phyloP scores from a whole-genome alignment of 2,888 invertebrate genomes.

The Cataglyphis albicans region DNA sequence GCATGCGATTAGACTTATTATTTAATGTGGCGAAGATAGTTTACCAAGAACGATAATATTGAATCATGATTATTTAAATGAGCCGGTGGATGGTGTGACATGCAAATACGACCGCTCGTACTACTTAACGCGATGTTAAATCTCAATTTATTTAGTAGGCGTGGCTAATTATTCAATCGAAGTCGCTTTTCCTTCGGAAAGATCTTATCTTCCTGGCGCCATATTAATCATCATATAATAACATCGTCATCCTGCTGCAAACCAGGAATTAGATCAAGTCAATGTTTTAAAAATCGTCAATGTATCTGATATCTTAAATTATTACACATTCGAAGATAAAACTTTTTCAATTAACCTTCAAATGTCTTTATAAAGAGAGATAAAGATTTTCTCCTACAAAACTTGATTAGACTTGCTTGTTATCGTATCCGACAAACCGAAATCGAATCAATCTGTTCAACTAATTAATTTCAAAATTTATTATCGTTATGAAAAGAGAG shows the following conservation, averaged over 20 bases:
- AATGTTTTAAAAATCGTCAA: not conserved
- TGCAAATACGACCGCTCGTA: slow-evolving; percentile 32
- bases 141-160: slow-evolving; percentile 36
- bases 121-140: slow-evolving; percentile 34
- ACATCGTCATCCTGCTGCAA: not conserved
- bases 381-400: not conserved
- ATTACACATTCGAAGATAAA: slow-evolving; percentile 3
- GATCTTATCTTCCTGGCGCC: slow-evolving; percentile 30
- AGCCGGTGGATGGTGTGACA: slow-evolving; percentile 1
- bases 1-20: slow-evolving; percentile 21
- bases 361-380: not conserved
- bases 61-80: slow-evolving; percentile 18
- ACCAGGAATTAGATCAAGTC: not conserved
- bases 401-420: slow-evolving; percentile 6
- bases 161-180: slow-evolving; percentile 45
- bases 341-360: not conserved
- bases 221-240: slow-evolving; percentile 37
- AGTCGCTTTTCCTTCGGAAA: slow-evolving; percentile 30
- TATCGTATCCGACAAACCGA: not conserved
- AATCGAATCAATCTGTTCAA: slow-evolving; percentile 3
- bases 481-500: slow-evolving; percentile 11
- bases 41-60: slow-evolving; percentile 28
- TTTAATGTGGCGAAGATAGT: slow-evolving; percentile 26
- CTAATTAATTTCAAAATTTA: slow-evolving; percentile 38
- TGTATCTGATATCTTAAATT: not conserved